A percentile compares a stretch with the other conserved stretches of the same genome.
Conservation (phyloP, 2,113 vertebrate genomes). For the Cavia porcellus region DNA sequence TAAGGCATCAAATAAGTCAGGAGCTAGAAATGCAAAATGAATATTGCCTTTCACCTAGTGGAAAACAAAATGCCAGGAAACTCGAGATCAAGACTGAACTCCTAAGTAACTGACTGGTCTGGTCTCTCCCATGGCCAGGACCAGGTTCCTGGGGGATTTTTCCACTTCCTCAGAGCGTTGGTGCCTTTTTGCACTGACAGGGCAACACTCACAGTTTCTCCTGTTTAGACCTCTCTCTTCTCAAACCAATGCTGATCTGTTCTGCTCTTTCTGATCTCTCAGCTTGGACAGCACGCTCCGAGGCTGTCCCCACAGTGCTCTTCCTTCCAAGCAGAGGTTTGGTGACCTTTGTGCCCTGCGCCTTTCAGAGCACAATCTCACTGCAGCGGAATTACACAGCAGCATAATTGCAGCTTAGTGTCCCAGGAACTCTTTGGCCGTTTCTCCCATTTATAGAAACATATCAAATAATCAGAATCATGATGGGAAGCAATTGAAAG, state of each 20-base stretch:
- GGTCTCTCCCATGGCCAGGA: background rate
- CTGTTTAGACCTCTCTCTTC: background rate
- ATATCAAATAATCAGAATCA: background rate
- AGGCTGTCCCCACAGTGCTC: background rate
- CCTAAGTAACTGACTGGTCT: background rate
- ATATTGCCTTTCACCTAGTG: background rate
- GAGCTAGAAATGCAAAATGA: background rate
- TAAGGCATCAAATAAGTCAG: background rate
- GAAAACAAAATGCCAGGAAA: background rate
- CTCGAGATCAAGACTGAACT: background rate
- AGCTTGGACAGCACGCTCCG: background rate
- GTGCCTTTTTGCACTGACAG: background rate
- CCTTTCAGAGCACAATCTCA: background rate
- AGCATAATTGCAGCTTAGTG: background rate
- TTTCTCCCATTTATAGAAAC: background rate
- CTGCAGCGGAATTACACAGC: background rate
- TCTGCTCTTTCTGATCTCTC: background rate
- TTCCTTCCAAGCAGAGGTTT: background rate
- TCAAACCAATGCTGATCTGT: background rate
- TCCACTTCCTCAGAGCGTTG: background rate
- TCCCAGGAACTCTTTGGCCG: background rate
- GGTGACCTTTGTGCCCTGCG: background rate
- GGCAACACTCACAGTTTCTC: background rate
- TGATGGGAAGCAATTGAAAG: conserved; percentile 14
- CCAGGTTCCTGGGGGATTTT: background rate